phyloP scores from a whole-genome alignment of 2,888 invertebrate species.

The Acronicta aceris region DNA sequence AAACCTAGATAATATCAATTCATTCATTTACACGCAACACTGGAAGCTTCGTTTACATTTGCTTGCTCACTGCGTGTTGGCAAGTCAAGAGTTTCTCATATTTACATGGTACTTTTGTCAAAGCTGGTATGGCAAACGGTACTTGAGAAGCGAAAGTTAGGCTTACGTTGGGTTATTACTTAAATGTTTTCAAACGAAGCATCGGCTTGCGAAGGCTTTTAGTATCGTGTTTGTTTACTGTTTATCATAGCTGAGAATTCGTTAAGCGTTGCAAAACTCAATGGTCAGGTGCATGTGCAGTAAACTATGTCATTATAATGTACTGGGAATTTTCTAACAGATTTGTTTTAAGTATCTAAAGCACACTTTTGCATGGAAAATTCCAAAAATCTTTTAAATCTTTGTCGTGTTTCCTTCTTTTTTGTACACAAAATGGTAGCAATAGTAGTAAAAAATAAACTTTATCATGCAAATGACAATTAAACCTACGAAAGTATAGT shows the following conservation, averaged over 20 bases:
- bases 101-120: not conserved
- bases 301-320: no score
- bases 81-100: conserved; percentile 2
- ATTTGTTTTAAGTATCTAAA: no score
- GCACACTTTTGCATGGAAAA: no score
- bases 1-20: conserved; percentile 27
- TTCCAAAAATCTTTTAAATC: not conserved
- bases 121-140: not conserved
- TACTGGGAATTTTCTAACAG: no score
- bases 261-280: not conserved
- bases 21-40: conserved; percentile 23
- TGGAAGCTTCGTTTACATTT: conserved; percentile 5
- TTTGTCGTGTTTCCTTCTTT: not conserved
- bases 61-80: conserved; percentile 6
- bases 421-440: no score
- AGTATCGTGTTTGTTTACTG: not conserved
- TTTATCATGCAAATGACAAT: conserved; percentile 6
- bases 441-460: no score
- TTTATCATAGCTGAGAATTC: not conserved
- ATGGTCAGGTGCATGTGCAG: not conserved
- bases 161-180: not conserved
- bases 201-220: not conserved
- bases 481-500: conserved; percentile 12
- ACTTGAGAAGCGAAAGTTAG: conserved; percentile 4
- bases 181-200: conserved; percentile 1